Base-by-base conservation (phyloP, 2,113 vertebrate species). In the Poeciliopsis occidentalis region DNA sequence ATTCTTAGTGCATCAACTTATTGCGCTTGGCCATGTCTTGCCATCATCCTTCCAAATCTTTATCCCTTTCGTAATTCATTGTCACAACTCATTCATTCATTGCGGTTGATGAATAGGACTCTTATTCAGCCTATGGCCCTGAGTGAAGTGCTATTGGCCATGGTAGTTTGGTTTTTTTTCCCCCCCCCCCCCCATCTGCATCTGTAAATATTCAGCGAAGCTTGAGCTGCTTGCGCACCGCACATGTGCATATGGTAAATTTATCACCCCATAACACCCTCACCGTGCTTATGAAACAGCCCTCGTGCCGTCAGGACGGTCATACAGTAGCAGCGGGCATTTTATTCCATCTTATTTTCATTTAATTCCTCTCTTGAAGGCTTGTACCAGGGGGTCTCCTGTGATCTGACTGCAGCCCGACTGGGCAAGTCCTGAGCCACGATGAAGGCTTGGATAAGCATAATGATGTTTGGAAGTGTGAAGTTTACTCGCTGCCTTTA, bases 361-460 rank as follows among this genome's bases (percentile, higher is more conserved):
- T 82, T 84, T 79, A 67, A 64, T 79, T 87, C 80, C 51, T 79
- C 75, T 83, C 70, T 68, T 78, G 74, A 83, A 69, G 66, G 64
- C 80, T 73, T 79, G 82, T 85, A 84, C 85, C 79, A 77, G 67
- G 73, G 60, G 82, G 82, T 69, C 85, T 81, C 76, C 73, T 81
- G 79, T 86, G 89, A 90, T 89, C 85, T 64, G 80, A 87, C 85
- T 81, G 76, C 80, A 82, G 76, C 69, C 76, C 4, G 85, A 81
- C 87, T 76, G 81, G 82, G 86, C 89, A 84, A 89, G 88, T 89
- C 82, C 79, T 74, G 73, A 78, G 85, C 82, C 44, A 74, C 29
- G 92, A 94, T 93, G 92, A 92, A 86, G 81, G 80, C 73, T 80
- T 68, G 85, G 93, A 92, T 91, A 91, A 93, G 89, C 82, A 86